Conservation (phyloP, 2,113 vertebrate genomes). For the Gopherus evgoodei region DNA sequence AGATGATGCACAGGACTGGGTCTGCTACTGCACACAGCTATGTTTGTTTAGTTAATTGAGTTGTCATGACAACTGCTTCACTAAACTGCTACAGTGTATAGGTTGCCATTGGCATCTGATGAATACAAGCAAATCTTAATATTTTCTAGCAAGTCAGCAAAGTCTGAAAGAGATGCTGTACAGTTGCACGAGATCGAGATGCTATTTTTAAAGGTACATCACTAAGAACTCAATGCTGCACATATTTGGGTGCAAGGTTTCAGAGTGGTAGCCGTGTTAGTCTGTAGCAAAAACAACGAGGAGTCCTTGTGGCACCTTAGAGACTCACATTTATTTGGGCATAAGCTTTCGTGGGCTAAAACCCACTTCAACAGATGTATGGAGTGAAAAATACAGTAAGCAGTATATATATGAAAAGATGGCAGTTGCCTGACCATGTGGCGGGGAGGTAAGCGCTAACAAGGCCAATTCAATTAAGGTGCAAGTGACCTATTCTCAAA, state of each 20-base stretch:
- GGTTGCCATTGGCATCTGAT: neutral
- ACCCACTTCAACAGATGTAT: no score
- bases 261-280: no score
- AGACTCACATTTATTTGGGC: no score
- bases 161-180: neutral
- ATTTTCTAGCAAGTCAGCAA: neutral
- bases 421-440: no score
- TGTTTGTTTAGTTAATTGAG: conserved; percentile 61
- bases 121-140: neutral
- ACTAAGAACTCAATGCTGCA: neutral
- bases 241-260: neutral
- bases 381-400: no score
- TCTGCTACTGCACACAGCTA: conserved; percentile 6
- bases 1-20: neutral
- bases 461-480: no score
- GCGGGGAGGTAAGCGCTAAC: no score
- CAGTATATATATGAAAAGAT: no score
- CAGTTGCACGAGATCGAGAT: neutral
- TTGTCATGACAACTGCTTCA: conserved; percentile 61
- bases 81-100: neutral
- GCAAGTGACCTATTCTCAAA: no score
- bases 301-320: no score
- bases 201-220: neutral
- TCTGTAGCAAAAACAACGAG: no score
- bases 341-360: no score